Evolutionary conservation across 2,797 vertebrate species (phyloP).

Genomic region (Sebastes dallii): DNA sequence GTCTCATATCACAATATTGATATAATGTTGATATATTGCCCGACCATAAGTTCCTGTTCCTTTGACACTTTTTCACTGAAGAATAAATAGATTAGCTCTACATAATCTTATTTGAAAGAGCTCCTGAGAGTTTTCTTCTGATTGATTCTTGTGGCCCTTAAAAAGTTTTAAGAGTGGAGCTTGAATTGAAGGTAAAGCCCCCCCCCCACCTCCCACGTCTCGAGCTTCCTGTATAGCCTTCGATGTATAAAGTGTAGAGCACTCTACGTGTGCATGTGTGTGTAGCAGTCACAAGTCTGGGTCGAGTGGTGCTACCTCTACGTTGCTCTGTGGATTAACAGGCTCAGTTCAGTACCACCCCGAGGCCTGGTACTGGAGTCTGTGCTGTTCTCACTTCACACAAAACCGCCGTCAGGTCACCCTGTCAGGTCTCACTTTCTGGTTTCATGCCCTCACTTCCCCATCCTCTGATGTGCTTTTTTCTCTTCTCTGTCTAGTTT

Average conservation of each 20-base stretch:
- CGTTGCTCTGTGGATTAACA: slow-evolving; percentile 46
- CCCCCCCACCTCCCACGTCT: background rate
- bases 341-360: slow-evolving; percentile 27
- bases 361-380: slow-evolving; percentile 39
- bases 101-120: background rate
- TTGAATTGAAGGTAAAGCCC: slow-evolving; percentile 19
- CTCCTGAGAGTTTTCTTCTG: background rate
- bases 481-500: slow-evolving; percentile 1
- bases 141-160: background rate
- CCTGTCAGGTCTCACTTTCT: slow-evolving; percentile 50
- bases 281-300: slow-evolving; percentile 46
- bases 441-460: slow-evolving; percentile 51
- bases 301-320: background rate
- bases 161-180: background rate
- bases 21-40: too few species aligned
- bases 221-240: slow-evolving; percentile 34
- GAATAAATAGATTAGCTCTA: background rate
- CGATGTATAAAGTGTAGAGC: background rate
- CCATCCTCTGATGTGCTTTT: slow-evolving; percentile 4
- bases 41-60: too few species aligned
- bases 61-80: background rate
- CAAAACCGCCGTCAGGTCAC: slow-evolving; percentile 30
- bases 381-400: slow-evolving; percentile 24
- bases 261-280: background rate
- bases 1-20: too few species aligned